Evolutionary conservation across 1,140 invertebrate genomes (phyloP), one percentile per base, ranked within the genome.

Genomic region (Spodoptera frugiperda): DNA sequence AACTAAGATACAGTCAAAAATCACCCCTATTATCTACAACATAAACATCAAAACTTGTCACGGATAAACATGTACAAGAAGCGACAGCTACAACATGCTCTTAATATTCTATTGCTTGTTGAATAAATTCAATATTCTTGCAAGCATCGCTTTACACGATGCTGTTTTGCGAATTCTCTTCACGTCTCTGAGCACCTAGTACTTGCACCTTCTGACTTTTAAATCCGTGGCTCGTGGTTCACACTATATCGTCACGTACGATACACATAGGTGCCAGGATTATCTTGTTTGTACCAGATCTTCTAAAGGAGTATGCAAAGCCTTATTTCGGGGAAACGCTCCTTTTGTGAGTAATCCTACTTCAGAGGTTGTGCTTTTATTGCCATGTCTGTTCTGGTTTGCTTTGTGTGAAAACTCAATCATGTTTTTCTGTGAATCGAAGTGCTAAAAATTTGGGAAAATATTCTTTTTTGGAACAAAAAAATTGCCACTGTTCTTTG

Each of bases 101-200:
- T 15, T 59, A 61, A 30, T 39, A 61, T 61, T 68, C 25, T 15
- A 51, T 68, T n/a, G 21, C 65, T 46, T 51, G 19, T 15, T 25
- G 33, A 68, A 49, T 21, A 51, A 30, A 49, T 51, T 51, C 2
- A 68, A 51, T 15, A 68, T 19, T 30, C 8, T 51, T n/a, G 9
- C 19, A 72, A 48, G 15, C 14, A 17, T 46, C 1, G 14, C 59
- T 17, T 49, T n/a, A 55, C 59, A 59, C 44, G 76, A 65, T 78
- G 53, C 70, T 51, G 77, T 78, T 75, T 72, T 81, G 48, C 14
- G 57, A 76, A 82, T 80, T 81, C 76, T 48, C 46, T 57, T 54
- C 78, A 76, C 78, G 76, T 78, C 12, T 44, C 70, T 19, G 70
- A 78, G 65, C 77, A 77, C 70, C 59, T 70, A 68, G 57, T 63